Evolutionary conservation across 2,797 vertebrate species (phyloP), one percentile per base, ranked within the genome.

Genomic region (Pampus argenteus): DNA sequence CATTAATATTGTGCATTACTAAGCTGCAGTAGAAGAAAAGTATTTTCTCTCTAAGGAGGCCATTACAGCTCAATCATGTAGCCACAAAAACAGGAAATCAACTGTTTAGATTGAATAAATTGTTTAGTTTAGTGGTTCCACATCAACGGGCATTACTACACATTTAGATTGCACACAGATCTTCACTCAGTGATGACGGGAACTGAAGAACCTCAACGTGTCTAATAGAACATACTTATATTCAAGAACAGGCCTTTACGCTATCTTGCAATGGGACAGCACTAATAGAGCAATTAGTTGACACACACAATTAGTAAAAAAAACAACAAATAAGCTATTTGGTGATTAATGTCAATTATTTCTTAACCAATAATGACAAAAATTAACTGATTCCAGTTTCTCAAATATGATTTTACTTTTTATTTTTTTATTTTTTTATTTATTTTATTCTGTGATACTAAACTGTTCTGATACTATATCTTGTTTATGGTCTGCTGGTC

Each of bases 61-160:
- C 48, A 65, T 82, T 73, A 64, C 48, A 51, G 26, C 44, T 74
- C 54, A 76, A 45, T 74, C 49, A 38, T 44, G 57, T 36, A 42
- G 38, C 20, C n/a, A 52, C n/a, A 59, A 6, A 49, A 50, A 79
- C 40, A 77, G 64, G 64, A 81, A 67, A 79, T 59, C 4, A 58
- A n/a, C 25, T 49, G 44, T 56, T 65, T 60, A 11, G n/a, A 51
- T 51, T 40, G n/a, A 67, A 47, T 68, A 31, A 42, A 60, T 56
- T 64, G 28, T 79, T 81, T 34, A 36, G 14, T 29, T 63, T 20
- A 20, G 10, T 6, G 2, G 3, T 36, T 58, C n/a, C 40, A 22
- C 44, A 51, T 64, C 26, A 20, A 22, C 61, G 51, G 60, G 58
- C 47, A 48, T 63, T 20, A 25, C 57, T 50, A 28, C 40, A 51